phyloP scores from a whole-genome alignment of 2,797 vertebrate genomes.

The Oophaga sylvatica region DNA sequence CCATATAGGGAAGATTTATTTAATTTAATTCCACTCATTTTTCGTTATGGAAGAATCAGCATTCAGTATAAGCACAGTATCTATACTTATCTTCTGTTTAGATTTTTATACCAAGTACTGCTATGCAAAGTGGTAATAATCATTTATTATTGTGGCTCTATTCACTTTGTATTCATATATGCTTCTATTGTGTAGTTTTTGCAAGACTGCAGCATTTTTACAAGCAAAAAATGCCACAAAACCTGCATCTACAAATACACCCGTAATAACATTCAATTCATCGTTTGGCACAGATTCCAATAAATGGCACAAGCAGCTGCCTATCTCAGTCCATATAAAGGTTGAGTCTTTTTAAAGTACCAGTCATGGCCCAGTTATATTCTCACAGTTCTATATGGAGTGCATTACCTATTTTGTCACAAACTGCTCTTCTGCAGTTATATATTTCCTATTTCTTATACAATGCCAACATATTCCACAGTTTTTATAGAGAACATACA shows the following conservation, averaged over 20 bases:
- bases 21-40: not conserved
- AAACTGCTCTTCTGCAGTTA: not conserved
- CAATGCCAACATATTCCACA: not conserved
- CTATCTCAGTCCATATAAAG: not conserved
- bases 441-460: not conserved
- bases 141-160: not conserved
- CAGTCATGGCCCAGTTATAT: not conserved
- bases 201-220: too few relatives aligned
- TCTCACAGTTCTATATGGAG: not conserved
- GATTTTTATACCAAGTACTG: not conserved
- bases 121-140: not conserved
- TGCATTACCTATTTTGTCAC: not conserved
- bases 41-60: not conserved
- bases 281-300: not conserved
- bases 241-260: not conserved
- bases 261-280: not conserved
- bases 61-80: not conserved
- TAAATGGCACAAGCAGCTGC: not conserved
- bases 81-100: not conserved
- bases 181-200: not conserved
- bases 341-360: too few relatives aligned
- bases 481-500: not conserved
- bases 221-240: not conserved
- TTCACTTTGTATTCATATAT: not conserved
- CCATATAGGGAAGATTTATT: too few relatives aligned